phyloP scores from a whole-genome alignment of 2,797 vertebrate species.

The Catostomus latipinnis region DNA sequence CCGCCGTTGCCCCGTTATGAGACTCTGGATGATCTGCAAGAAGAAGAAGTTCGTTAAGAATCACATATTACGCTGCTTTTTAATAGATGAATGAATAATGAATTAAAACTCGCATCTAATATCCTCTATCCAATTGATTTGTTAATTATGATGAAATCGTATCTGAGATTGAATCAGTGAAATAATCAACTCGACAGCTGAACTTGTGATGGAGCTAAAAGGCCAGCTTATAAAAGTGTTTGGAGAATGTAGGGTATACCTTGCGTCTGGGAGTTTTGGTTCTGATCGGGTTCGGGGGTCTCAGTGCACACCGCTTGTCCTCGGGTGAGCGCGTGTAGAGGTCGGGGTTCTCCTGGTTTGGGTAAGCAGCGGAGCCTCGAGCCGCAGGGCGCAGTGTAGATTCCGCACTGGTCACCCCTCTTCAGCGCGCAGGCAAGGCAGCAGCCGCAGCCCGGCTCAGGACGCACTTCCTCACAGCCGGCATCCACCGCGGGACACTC shows the following conservation, averaged over 20 bases:
- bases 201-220: no score
- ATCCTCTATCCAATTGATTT: neutral
- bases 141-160: conserved; percentile 38
- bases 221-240: no score
- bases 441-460: conserved; percentile 89
- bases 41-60: conserved; percentile 12
- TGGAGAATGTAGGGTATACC: conserved; percentile 71
- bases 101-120: neutral
- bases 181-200: neutral
- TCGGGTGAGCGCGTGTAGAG: conserved; percentile 84
- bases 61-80: neutral
- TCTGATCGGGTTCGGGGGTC: conserved; percentile 62
- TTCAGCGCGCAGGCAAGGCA: conserved; percentile 87
- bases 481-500: conserved; percentile 84
- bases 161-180: neutral
- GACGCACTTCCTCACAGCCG: conserved; percentile 81
- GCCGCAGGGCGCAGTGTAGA: conserved; percentile 90
- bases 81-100: neutral
- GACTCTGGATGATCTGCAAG: conserved; percentile 71
- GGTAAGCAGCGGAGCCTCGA: conserved; percentile 85
- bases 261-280: conserved; percentile 72
- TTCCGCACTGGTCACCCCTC: conserved; percentile 83
- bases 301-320: conserved; percentile 85
- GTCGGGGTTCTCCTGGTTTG: conserved; percentile 79
- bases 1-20: conserved; percentile 69